phyloP scores from a whole-genome alignment of 2,888 invertebrate species.

The Aethes cnicana region DNA sequence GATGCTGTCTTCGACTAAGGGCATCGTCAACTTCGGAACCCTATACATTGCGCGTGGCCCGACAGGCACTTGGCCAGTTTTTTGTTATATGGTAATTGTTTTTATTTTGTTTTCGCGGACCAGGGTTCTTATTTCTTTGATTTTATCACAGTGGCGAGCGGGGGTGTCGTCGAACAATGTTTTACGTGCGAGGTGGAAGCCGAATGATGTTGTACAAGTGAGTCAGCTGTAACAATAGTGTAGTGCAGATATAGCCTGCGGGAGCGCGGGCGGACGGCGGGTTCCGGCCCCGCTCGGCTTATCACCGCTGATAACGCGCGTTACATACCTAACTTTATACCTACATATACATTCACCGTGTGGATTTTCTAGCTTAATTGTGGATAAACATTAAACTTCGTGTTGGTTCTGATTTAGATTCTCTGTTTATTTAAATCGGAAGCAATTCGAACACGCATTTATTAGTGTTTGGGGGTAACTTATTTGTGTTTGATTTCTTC shows the following conservation, averaged over 20 bases:
- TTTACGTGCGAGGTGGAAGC: constrained; percentile 15
- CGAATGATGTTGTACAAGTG: constrained; percentile 27
- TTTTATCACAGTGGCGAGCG: no score
- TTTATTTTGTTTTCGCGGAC: background rate
- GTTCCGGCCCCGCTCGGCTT: constrained; percentile 63
- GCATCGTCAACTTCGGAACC: no score
- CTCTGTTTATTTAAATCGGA: no score
- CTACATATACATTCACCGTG: constrained; percentile 31
- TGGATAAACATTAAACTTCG: constrained; percentile 35
- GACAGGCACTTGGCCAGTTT: no score
- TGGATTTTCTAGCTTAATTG: constrained; percentile 50
- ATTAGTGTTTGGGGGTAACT: no score
- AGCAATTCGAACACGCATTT: no score
- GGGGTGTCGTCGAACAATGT: constrained; percentile 1
- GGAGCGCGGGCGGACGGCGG: constrained; percentile 52
- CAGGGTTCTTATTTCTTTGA: constrained; percentile 1
- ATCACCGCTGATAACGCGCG: constrained; percentile 69
- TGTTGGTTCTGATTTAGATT: background rate
- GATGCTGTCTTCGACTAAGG: no score
- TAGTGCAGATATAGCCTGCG: constrained; percentile 53
- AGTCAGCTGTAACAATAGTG: constrained; percentile 30
- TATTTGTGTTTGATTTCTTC: no score
- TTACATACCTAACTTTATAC: constrained; percentile 38
- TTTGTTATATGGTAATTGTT: constrained; percentile 21
- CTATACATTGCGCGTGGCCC: no score